Evolutionary conservation across 1,140 invertebrate species (phyloP), one percentile per base, ranked within the genome.

Genomic region (Procambarus virginalis): DNA sequence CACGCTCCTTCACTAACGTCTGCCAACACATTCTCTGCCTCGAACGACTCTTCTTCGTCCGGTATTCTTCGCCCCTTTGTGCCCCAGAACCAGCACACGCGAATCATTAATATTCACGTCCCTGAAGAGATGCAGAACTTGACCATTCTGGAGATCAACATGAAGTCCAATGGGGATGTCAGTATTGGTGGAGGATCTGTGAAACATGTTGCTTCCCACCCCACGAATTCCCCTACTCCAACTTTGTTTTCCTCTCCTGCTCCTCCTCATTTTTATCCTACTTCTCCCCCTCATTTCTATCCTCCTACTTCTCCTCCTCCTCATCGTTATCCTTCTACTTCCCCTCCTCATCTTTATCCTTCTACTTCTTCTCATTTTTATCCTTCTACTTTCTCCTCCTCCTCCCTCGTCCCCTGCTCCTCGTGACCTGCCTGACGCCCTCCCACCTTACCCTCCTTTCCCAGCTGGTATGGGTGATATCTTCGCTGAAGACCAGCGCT

Each of bases 121-220:
- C 91, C 91, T 10, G 82, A 87, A 46, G 91, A 92, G 68, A 85
- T 91, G 34, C 85, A 88, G 49, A 81, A 84, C 46, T 82, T 84
- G 45, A 75, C 91, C 0, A 75, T 90, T 64, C 78, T 92, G 60
- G 91, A 92, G 73, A 87, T 92, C 12, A 92, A 76, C 68, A 84
- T 92, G 82, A 92, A 91, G 76, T 60, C 91, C 22, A 91, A 92
- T 22, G 91, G 91, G n/a, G 90, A 92, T 20, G 80, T 92, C 79
- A 73, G 77, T 68, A 45, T 86, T 75, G 34, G 89, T 58, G 60
- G 83, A 86, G 58, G 51, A 8, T 55, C 51, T 55, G 51, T 45
- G 48, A 48, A 68, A 4, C 6, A 81, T 51, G 12, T 46, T 73
- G 4, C 48, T 34, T 34, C 20, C 5, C 10, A 9, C 60, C 73